phyloP scores from a whole-genome alignment of 2,888 invertebrate genomes.

The Drosophila nr. medialis region DNA sequence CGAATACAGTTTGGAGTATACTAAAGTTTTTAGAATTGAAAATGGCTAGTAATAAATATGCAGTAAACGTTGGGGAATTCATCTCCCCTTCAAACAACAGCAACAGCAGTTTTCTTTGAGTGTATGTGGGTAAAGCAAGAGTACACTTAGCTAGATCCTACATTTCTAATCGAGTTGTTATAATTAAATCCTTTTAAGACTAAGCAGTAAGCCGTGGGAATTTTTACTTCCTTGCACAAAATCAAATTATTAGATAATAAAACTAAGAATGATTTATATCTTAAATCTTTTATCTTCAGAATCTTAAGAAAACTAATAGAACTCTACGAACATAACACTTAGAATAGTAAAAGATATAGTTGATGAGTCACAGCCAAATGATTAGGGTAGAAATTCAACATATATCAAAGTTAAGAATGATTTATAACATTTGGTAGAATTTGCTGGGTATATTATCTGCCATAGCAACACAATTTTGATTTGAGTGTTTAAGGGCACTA shows the following conservation, averaged over 20 bases:
- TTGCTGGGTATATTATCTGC: not conserved
- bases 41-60: no score
- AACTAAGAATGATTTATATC: not conserved
- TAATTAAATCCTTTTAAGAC: not conserved
- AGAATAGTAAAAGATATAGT: not conserved
- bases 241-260: not conserved
- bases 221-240: not conserved
- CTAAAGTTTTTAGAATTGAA: not conserved
- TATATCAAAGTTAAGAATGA: not conserved
- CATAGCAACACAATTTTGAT: not conserved
- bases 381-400: not conserved
- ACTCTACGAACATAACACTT: not conserved
- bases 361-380: not conserved
- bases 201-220: not conserved
- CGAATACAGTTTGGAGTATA: not conserved
- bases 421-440: not conserved
- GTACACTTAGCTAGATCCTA: no score
- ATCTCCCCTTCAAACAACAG: not conserved
- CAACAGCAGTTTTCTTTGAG: not conserved
- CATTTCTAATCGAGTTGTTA: not conserved
- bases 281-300: no score
- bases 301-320: not conserved
- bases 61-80: rapidly evolving
- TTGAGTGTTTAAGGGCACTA: not conserved
- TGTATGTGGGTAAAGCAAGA: rapidly evolving